Percentiles rank a stretch among this genome's conserved stretches.
These are phyloP conservation scores for Heliangelus exortis DNA, from an alignment of 2,797 vertebrate genomes.

Conservation along the genomic window DNA sequence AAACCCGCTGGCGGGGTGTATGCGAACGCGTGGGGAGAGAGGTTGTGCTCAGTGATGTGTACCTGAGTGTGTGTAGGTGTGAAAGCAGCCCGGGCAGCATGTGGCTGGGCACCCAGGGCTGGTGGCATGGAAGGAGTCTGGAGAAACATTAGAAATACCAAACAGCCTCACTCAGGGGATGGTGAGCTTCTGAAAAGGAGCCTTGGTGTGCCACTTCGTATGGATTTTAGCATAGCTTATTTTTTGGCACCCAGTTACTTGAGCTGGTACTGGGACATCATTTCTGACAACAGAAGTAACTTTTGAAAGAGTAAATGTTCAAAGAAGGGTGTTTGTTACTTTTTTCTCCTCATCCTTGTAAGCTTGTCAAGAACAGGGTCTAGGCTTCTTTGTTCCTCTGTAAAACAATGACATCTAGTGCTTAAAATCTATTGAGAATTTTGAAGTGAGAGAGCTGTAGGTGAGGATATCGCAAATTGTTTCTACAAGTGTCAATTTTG, in stretches of 20 bases:
- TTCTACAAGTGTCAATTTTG: neutral
- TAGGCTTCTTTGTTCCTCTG: constrained; percentile 20
- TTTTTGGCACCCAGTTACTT: accelerated
- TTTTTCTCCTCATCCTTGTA: neutral
- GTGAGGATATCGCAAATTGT: neutral
- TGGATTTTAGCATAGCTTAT: neutral
- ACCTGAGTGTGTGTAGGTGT: accelerated
- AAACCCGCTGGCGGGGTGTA: accelerated
- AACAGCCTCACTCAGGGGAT: accelerated
- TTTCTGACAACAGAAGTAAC: neutral
- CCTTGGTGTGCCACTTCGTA: accelerated
- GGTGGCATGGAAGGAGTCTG: accelerated
- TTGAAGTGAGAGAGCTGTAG: neutral
- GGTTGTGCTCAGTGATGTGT: accelerated
- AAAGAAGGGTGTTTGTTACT: neutral
- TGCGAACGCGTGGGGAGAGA: accelerated
- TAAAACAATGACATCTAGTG: constrained; percentile 62
- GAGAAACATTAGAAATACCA: accelerated
- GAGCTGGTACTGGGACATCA: neutral
- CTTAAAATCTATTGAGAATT: constrained; percentile 3
- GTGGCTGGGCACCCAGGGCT: accelerated
- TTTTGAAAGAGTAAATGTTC: neutral
- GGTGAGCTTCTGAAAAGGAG: neutral
- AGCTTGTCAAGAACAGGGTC: neutral
- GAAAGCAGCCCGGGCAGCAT: accelerated